Evolutionary conservation across 2,888 invertebrate genomes (phyloP).

Genomic region (Drosophila fungiperda): DNA sequence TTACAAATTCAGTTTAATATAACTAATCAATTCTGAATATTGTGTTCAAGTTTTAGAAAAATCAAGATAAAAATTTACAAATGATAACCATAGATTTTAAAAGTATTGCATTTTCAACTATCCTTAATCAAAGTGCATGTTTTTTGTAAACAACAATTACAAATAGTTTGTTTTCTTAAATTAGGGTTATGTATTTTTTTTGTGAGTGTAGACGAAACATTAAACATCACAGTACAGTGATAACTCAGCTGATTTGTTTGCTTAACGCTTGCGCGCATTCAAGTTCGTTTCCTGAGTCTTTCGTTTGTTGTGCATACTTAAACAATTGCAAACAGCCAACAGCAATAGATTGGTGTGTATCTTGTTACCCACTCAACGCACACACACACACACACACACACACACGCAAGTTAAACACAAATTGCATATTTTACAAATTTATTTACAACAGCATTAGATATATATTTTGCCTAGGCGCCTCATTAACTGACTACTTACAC

Average conservation of each 20-base stretch:
- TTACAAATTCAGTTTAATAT: not conserved
- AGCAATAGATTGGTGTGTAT: not conserved
- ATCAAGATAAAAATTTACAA: not conserved
- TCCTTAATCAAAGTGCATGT: not conserved
- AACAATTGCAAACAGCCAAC: slow-evolving; percentile 32
- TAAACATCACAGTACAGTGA: slow-evolving; percentile 23
- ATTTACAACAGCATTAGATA: slow-evolving; percentile 67
- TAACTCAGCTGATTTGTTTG: slow-evolving; percentile 49
- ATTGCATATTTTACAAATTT: slow-evolving; percentile 70
- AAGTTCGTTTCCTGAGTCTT: slow-evolving; percentile 77
- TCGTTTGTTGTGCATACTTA: slow-evolving; percentile 45
- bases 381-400: slow-evolving; percentile 4
- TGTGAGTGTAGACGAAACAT: slow-evolving; percentile 6
- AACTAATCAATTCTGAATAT: not conserved
- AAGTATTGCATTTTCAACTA: not conserved
- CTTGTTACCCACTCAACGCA: slow-evolving; percentile 33
- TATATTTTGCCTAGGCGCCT: slow-evolving; percentile 67
- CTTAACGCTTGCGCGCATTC: slow-evolving; percentile 67
- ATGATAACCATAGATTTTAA: not conserved
- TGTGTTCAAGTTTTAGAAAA: not conserved
- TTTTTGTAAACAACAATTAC: not conserved
- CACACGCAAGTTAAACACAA: slow-evolving; percentile 54
- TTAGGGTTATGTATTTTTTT: not conserved
- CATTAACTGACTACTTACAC: slow-evolving; percentile 69
- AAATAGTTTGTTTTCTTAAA: not conserved